These are phyloP conservation scores for Sebastes minor DNA, from an alignment of 2,797 vertebrate species.

Conservation along the genomic window DNA sequence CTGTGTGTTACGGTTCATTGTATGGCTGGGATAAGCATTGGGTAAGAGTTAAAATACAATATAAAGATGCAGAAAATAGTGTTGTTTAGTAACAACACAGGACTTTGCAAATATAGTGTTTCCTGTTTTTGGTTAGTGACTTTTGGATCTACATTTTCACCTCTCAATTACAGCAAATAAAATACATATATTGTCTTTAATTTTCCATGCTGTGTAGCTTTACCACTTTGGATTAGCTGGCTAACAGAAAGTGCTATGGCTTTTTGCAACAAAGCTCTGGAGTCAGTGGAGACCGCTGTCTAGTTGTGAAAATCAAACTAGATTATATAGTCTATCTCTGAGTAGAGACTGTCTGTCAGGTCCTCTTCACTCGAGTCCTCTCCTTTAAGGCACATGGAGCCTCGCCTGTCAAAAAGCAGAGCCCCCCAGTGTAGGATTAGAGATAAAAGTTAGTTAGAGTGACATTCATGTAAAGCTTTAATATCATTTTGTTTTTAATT, in stretches of 20 bases:
- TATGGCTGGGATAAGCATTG: neutral
- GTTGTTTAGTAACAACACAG: neutral
- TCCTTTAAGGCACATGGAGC: conserved; percentile 80
- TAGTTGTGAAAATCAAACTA: conserved; percentile 42
- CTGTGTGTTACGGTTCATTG: neutral
- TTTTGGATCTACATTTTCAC: conserved; percentile 6
- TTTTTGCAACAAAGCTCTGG: conserved; percentile 14
- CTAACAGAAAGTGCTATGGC: conserved; percentile 31
- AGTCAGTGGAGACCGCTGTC: neutral
- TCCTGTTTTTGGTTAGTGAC: neutral
- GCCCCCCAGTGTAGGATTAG: neutral
- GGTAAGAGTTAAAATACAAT: neutral
- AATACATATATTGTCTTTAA: neutral
- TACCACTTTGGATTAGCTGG: conserved; percentile 35
- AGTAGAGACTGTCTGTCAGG: conserved; percentile 76
- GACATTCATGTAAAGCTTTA: neutral
- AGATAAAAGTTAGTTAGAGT: neutral
- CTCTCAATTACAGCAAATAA: neutral
- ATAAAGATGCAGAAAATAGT: conserved; percentile 1
- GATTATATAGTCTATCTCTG: conserved; percentile 83
- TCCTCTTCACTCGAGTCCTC: conserved; percentile 81
- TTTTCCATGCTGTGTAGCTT: conserved; percentile 28
- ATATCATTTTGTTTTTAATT: neutral
- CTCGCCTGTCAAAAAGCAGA: conserved; percentile 68
- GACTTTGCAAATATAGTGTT: conserved; percentile 10